phyloP scores from a whole-genome alignment of 2,888 invertebrate species.

The Thelaira solivaga region DNA sequence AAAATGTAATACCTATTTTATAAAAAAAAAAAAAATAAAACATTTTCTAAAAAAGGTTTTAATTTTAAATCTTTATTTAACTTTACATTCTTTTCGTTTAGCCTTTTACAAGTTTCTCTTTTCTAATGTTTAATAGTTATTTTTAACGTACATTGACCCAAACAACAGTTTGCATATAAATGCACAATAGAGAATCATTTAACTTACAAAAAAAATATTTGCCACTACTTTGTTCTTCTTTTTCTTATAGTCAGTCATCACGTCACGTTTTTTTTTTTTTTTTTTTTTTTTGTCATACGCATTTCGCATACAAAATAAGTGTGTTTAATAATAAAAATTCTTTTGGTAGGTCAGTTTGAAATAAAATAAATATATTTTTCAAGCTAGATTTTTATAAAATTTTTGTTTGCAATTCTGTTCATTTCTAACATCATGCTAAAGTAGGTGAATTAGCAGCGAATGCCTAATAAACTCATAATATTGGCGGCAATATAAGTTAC shows the following conservation, averaged over 20 bases:
- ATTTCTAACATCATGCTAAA: constrained; percentile 44
- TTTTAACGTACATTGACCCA: constrained; percentile 51
- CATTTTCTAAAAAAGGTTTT: background rate
- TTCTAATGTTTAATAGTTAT: constrained; percentile 35
- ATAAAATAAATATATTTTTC: constrained; percentile 32
- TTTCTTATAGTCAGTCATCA: constrained; percentile 6
- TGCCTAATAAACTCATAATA: constrained; percentile 6
- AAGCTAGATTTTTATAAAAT: constrained; percentile 7
- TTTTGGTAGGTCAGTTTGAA: constrained; percentile 62
- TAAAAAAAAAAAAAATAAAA: too few relatives aligned
- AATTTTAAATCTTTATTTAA: background rate
- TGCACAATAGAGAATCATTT: constrained; percentile 20
- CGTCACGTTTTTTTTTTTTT: constrained; percentile 50
- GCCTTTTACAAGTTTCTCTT: constrained; percentile 46
- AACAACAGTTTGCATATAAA: constrained; percentile 32
- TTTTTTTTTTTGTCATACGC: too few relatives aligned
- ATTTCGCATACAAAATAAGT: constrained; percentile 46
- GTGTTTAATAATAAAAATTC: constrained; percentile 39
- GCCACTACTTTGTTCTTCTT: background rate
- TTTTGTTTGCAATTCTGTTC: too few relatives aligned
- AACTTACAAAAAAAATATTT: background rate
- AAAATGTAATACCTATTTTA: too few relatives aligned
- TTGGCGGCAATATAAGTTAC: background rate
- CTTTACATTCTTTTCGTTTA: background rate
- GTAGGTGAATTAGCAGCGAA: constrained; percentile 57